Base-by-base conservation (phyloP, 1,140 invertebrate species). In the Lucilia cuprina region DNA sequence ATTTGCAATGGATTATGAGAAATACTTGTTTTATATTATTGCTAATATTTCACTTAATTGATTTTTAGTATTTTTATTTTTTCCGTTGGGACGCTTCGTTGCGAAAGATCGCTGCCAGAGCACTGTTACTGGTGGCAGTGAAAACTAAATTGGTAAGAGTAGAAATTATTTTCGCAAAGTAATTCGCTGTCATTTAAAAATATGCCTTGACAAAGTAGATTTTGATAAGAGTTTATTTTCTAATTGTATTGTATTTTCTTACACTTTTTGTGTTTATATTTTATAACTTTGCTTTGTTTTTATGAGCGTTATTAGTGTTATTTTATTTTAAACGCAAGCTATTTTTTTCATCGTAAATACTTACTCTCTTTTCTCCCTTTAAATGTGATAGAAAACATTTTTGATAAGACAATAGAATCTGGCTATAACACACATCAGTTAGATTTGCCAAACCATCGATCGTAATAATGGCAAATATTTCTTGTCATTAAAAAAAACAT, bases 181-280 rank as follows among this genome's bases (percentile, higher is more conserved):
- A 25, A 70, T 70, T 70, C 19, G 19, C 50, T 21, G 65, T 10
- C 65, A 70, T 70, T 21, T 19, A 9, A 19, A 70, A 70, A 25
- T 70, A 70, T 70, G n/a, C 19, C 65, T 70, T 70, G n/a, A 70
- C 77, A 50, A 80, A 80, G 77, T 49, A 25, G 7, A 80, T 19
- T 80, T 80, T 80, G 77, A 80, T 80, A 80, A 80, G 77, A 80
- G 13, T 80, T 80, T 80, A 80, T 47, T 80, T 80, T 80, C 19
- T 80, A 80, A 80, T 80, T 80, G 77, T 80, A 5, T 78, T 41
- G 77, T 30, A 70, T 70, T 49, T 80, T 80, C 19, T 80, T 80
- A 80, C n/a, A 19, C 12, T 80, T 49, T 80, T n/a, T 41, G 41
- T 34, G 13, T 78, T 5, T 41, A 78, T 78, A 49, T 80, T 80